phyloP scores from a whole-genome alignment of 2,888 invertebrate genomes.

The Cheilosia grossa region DNA sequence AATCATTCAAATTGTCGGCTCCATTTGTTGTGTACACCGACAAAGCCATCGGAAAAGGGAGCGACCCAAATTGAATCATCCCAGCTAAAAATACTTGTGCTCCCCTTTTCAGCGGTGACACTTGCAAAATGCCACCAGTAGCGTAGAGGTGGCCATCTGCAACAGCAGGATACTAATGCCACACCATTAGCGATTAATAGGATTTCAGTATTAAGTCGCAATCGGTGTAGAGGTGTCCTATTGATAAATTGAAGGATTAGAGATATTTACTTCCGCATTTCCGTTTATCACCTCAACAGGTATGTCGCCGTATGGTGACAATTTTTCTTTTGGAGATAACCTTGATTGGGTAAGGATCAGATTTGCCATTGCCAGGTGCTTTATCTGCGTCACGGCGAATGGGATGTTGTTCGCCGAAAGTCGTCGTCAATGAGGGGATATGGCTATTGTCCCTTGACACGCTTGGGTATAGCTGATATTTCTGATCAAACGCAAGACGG shows the following conservation, averaged over 20 bases:
- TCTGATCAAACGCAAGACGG: constrained; percentile 30
- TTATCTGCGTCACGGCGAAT: constrained; percentile 37
- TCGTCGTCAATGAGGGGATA: constrained; percentile 15
- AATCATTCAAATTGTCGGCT: constrained; percentile 58
- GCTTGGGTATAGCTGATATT: neutral
- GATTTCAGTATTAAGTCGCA: constrained; percentile 39
- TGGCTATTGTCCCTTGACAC: constrained; percentile 10
- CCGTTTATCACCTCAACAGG: constrained; percentile 58
- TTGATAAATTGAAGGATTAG: constrained; percentile 67
- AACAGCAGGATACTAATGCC: constrained; percentile 28
- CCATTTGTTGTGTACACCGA: constrained; percentile 55
- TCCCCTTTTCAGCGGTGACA: neutral
- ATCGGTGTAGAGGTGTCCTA: constrained; percentile 48
- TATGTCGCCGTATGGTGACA: constrained; percentile 50
- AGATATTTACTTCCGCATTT: constrained; percentile 66
- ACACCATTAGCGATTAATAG: constrained; percentile 51
- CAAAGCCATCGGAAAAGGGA: constrained; percentile 53
- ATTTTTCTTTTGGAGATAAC: constrained; percentile 38
- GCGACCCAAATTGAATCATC: constrained; percentile 19
- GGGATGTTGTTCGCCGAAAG: constrained; percentile 12
- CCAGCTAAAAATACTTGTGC: neutral
- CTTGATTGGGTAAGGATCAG: constrained; percentile 48
- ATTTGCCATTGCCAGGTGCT: constrained; percentile 53
- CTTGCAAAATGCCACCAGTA: constrained; percentile 46
- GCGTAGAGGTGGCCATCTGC: constrained; percentile 6